phyloP scores from a whole-genome alignment of 2,888 invertebrate species.

The Lucinisca nassula region DNA sequence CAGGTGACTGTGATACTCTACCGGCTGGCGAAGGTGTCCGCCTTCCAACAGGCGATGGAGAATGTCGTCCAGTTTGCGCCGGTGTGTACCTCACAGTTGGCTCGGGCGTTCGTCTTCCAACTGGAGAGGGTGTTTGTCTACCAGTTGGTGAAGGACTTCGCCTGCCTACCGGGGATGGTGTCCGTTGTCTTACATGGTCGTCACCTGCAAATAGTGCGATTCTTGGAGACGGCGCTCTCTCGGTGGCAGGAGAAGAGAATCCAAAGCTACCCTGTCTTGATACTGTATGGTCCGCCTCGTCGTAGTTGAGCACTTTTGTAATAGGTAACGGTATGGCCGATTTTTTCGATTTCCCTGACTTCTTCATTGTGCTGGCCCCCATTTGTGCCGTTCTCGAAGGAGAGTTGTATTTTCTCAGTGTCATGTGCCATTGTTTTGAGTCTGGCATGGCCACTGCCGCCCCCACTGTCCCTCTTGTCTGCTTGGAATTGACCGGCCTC shows the following conservation, averaged over 20 bases:
- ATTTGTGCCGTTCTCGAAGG: background rate
- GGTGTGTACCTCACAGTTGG: background rate
- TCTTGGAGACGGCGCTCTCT: background rate
- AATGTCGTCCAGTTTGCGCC: background rate
- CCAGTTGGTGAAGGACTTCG: background rate
- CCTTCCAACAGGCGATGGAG: background rate
- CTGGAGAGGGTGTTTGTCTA: background rate
- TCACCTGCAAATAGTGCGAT: background rate
- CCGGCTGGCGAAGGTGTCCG: background rate
- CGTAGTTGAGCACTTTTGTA: background rate
- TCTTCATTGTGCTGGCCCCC: background rate
- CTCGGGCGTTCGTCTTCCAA: background rate
- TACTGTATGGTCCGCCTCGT: background rate
- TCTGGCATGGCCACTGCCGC: background rate
- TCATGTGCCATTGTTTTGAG: background rate
- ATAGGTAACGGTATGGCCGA: background rate
- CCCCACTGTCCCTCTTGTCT: background rate
- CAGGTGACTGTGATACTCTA: background rate
- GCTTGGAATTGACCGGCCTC: background rate
- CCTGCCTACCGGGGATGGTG: background rate
- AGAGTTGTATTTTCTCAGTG: background rate
- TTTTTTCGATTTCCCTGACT: background rate
- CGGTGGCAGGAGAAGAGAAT: background rate
- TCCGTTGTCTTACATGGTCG: background rate
- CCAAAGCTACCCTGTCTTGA: background rate